These are phyloP conservation scores for Ephialtes manifestator DNA, from an alignment of 2,888 invertebrate species.

Conservation along the genomic window DNA sequence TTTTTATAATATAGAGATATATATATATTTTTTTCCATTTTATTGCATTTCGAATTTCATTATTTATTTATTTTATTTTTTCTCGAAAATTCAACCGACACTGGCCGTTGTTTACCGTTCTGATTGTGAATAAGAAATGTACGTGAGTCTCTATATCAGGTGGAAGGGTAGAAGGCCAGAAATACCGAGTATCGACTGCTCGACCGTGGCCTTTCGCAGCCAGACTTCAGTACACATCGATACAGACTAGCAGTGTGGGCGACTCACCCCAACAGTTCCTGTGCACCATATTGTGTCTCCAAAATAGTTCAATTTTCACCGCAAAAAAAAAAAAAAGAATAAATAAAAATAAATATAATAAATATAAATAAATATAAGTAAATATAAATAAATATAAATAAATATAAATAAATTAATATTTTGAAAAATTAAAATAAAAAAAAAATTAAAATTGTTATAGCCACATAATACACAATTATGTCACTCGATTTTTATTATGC, in stretches of 20 bases:
- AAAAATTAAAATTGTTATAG: neutral
- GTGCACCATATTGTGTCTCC: neutral
- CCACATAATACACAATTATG: slow-evolving; percentile 69
- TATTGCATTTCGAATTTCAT: too few relatives aligned
- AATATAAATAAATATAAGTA: too few relatives aligned
- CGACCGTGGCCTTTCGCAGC: slow-evolving; percentile 56
- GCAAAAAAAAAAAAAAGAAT: neutral
- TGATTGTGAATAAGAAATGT: neutral
- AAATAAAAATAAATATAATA: neutral
- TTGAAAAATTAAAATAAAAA: neutral
- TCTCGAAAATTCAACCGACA: neutral
- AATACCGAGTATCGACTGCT: slow-evolving; percentile 53
- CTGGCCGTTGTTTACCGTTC: neutral
- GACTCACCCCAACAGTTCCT: neutral
- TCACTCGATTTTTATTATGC: slow-evolving; percentile 80
- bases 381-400: too few relatives aligned
- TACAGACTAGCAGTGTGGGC: slow-evolving; percentile 35
- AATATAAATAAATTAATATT: too few relatives aligned
- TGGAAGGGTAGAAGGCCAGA: slow-evolving; percentile 38
- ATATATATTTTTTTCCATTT: too few relatives aligned
- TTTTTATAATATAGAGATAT: too few relatives aligned
- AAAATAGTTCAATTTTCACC: neutral
- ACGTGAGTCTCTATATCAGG: neutral
- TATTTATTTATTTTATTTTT: neutral
- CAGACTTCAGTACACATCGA: slow-evolving; percentile 46